phyloP scores from a whole-genome alignment of 2,113 vertebrate genomes.

The Erythrocercus mccallii region DNA sequence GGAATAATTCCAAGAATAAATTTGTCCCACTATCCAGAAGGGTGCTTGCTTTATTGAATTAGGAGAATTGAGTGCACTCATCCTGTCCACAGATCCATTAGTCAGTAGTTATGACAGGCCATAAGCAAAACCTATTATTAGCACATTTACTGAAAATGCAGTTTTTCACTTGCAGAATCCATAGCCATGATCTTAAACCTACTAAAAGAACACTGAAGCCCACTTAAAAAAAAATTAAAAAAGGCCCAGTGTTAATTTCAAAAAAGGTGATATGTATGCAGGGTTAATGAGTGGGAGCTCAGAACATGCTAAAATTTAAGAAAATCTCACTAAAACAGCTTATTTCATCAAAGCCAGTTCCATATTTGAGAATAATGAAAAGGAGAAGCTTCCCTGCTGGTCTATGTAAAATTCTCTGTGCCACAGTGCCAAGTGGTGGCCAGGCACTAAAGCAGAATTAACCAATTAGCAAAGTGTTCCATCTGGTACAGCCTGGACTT shows the following conservation, averaged over 20 bases:
- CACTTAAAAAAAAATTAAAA: background rate
- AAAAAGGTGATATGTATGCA: background rate
- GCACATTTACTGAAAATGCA: constrained; percentile 5
- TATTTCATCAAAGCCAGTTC: constrained; percentile 1
- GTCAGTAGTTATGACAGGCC: constrained; percentile 3
- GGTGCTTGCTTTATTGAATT: constrained; percentile 26
- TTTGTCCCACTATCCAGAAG: constrained; percentile 6
- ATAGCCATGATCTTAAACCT: background rate
- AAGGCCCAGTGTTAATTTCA: background rate
- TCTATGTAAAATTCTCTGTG: constrained; percentile 3
- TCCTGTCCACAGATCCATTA: background rate
- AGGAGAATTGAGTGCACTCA: background rate
- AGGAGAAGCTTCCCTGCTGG: constrained; percentile 15
- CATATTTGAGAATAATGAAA: constrained; percentile 10
- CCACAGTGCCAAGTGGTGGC: background rate
- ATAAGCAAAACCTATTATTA: constrained; percentile 31
- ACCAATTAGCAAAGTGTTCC: constrained; percentile 32
- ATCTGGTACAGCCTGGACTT: background rate
- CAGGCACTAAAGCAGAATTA: constrained; percentile 32
- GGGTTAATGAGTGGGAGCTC: background rate
- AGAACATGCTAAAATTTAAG: background rate
- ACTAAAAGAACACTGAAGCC: background rate
- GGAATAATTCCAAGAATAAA: constrained; percentile 22
- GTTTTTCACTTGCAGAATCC: background rate
- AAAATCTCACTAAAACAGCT: background rate